Conservation (phyloP, 2,113 vertebrate species). For the Gavia stellata region DNA sequence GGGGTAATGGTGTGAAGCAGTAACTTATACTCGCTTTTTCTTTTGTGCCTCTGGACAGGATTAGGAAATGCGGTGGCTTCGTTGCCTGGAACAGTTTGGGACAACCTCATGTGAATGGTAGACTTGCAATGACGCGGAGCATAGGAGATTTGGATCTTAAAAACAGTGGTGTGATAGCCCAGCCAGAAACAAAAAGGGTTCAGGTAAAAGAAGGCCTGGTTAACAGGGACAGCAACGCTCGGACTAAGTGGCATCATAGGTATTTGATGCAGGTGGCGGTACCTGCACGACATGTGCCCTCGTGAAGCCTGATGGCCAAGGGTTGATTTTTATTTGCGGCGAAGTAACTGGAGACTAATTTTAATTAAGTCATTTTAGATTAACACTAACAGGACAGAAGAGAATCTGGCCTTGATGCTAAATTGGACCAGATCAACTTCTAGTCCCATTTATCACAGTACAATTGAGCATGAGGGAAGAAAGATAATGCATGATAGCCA, state of each 20-base stretch:
- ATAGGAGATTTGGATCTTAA: conserved; percentile 97
- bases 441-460: background rate
- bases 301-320: background rate
- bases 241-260: background rate
- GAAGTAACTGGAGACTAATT: background rate
- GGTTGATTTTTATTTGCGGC: background rate
- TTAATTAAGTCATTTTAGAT: background rate
- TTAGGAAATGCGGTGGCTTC: conserved; percentile 91
- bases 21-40: background rate
- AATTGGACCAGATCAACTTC: background rate
- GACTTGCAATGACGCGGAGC: conserved; percentile 95
- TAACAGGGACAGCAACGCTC: background rate
- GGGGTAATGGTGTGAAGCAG: background rate
- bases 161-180: conserved; percentile 87
- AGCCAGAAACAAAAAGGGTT: conserved; percentile 90
- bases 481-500: background rate
- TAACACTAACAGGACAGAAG: background rate
- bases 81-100: conserved; percentile 95
- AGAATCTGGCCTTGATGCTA: background rate
- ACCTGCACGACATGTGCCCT: accelerated
- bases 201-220: conserved; percentile 69
- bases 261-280: background rate
- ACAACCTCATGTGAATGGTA: conserved; percentile 93
- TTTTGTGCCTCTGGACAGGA: conserved; percentile 69
- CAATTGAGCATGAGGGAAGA: background rate